Evolutionary conservation across 2,113 vertebrate species (phyloP).

Genomic region (Gopherus flavomarginatus): DNA sequence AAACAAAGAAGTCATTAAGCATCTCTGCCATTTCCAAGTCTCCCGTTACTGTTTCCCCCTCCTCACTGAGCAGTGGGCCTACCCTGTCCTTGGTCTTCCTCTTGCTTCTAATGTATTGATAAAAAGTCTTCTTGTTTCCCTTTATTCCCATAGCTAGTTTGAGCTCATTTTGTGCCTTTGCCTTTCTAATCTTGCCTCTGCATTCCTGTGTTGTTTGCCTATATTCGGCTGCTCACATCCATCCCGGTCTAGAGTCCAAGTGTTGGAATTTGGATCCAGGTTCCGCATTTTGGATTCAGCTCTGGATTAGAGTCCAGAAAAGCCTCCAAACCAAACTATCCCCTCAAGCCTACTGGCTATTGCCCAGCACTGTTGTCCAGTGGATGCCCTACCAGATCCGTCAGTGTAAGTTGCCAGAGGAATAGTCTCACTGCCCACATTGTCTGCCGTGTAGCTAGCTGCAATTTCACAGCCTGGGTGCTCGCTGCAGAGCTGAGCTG

Average conservation of each 20-base stretch:
- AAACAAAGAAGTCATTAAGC: too few species aligned
- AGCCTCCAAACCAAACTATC: background rate
- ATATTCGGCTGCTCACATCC: background rate
- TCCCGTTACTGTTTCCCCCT: too few species aligned
- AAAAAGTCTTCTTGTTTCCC: too few species aligned
- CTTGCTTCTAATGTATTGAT: too few species aligned
- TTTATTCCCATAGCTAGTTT: too few species aligned
- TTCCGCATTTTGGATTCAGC: background rate
- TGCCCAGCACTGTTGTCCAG: background rate
- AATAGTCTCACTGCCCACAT: background rate
- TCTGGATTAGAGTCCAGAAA: background rate
- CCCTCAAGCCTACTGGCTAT: background rate
- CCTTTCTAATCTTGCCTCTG: too few species aligned
- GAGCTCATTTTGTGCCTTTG: too few species aligned
- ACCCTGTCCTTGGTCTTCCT: too few species aligned
- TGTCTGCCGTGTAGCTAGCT: background rate
- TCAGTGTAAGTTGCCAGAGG: background rate
- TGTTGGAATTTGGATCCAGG: background rate
- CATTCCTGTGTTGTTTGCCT: too few species aligned
- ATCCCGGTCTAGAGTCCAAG: background rate
- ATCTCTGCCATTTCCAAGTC: too few species aligned
- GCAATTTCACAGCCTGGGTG: background rate
- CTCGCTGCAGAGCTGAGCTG: background rate
- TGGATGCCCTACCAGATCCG: too few species aligned
- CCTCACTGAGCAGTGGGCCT: too few species aligned